A percentile compares a stretch with the other conserved stretches of the same genome.
These are phyloP conservation scores for Neotoma lepida DNA, from an alignment of 2,113 vertebrate species.

Conservation along the genomic window DNA sequence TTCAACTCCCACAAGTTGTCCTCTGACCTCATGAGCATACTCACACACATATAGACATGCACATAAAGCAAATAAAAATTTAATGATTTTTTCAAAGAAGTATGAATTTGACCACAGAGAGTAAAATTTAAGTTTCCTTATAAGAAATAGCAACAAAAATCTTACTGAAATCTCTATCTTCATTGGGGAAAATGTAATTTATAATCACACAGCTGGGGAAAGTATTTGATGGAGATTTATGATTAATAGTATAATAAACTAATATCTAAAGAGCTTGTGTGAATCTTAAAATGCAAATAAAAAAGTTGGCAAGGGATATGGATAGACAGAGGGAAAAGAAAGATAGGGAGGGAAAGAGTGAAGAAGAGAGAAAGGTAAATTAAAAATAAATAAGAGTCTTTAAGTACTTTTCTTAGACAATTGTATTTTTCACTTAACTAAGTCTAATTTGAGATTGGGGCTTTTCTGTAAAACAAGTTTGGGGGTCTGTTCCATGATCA, in stretches of 20 bases:
- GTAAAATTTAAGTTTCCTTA: not conserved
- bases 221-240: not conserved
- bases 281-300: not conserved
- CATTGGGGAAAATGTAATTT: not conserved
- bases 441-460: not conserved
- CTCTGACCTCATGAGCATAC: not conserved
- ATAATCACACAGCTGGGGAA: not conserved
- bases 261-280: not conserved
- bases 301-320: not conserved
- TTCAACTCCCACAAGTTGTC: not conserved
- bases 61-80: not conserved
- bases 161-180: not conserved
- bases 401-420: not conserved
- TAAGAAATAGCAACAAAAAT: not conserved
- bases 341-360: not conserved
- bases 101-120: not conserved
- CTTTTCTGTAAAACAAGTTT: not conserved
- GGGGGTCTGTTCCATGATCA: not conserved
- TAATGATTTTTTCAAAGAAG: not conserved
- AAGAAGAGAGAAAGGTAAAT: not conserved
- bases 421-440: not conserved
- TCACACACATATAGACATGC: not conserved
- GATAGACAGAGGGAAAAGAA: not conserved
- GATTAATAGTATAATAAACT: not conserved
- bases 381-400: not conserved